Conservation (phyloP, 2,888 invertebrate species). For the Watsonalla cultraria region DNA sequence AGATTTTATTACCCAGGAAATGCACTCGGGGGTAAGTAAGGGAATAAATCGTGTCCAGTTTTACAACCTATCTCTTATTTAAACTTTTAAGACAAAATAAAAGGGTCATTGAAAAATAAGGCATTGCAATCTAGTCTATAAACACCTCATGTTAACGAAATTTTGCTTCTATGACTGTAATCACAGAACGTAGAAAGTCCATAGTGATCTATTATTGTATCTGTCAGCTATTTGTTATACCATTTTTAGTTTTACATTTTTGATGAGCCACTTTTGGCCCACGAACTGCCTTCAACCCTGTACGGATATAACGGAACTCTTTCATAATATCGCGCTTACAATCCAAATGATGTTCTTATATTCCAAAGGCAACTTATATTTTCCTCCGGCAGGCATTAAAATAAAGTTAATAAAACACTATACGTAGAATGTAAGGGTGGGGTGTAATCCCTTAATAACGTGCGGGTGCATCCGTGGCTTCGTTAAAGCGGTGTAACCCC, state of each 20-base stretch:
- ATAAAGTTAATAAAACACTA: constrained; percentile 51
- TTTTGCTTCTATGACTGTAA: no score
- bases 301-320: background rate
- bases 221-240: background rate
- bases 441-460: constrained; percentile 56
- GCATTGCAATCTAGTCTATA: no score
- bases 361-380: constrained; percentile 3
- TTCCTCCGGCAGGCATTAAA: constrained; percentile 30
- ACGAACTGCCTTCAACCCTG: no score
- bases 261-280: background rate
- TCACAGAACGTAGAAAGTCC: no score
- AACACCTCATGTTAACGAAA: no score
- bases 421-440: constrained; percentile 41
- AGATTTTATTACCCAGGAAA: constrained; percentile 38
- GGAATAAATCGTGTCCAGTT: background rate
- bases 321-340: background rate
- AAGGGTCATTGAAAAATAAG: constrained; percentile 11
- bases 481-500: constrained; percentile 42
- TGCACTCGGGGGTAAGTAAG: background rate
- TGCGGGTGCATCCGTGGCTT: constrained; percentile 47
- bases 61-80: background rate
- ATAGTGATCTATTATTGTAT: no score
- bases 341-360: background rate
- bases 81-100: background rate
- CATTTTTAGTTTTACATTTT: background rate